Evolutionary conservation across 2,797 vertebrate species (phyloP).

Genomic region (Rachycentron canadum): DNA sequence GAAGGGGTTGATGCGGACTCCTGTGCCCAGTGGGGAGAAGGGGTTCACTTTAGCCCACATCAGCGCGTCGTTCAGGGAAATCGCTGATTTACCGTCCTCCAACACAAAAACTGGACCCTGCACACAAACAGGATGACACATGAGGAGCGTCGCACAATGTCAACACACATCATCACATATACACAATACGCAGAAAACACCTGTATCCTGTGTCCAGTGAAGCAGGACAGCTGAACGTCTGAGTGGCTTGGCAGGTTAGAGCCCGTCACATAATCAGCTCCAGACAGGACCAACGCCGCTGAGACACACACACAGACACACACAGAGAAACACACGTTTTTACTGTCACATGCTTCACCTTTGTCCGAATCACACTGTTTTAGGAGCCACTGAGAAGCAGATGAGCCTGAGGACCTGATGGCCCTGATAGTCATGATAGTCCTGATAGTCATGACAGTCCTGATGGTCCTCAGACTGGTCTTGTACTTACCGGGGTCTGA

Average conservation of each 20-base stretch:
- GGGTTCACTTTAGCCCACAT: conserved; percentile 99
- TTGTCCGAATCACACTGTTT: too few species aligned
- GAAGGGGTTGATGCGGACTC: conserved; percentile 95
- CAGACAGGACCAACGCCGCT: conserved; percentile 69
- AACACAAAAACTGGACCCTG: conserved; percentile 95
- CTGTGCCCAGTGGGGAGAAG: conserved; percentile 97
- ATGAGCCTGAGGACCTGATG: too few species aligned
- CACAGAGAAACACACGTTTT: too few species aligned
- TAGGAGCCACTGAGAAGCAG: too few species aligned
- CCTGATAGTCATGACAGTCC: too few species aligned
- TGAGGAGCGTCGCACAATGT: not conserved
- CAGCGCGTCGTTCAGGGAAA: conserved; percentile 96
- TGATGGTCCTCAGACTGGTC: too few species aligned
- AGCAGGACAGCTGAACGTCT: conserved; percentile 92
- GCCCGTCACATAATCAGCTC: conserved; percentile 93
- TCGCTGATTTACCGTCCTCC: conserved; percentile 95
- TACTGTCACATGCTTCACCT: too few species aligned
- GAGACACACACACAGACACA: not conserved
- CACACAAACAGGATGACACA: not conserved
- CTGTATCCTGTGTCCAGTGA: conserved; percentile 96
- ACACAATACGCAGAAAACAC: conserved; percentile 54
- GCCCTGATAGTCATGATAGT: too few species aligned
- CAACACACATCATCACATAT: not conserved
- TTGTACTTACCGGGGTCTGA: conserved; percentile 77
- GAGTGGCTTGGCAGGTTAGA: conserved; percentile 97